Evolutionary conservation across 1,140 invertebrate species (phyloP).

Genomic region (Trichonephila clavata): DNA sequence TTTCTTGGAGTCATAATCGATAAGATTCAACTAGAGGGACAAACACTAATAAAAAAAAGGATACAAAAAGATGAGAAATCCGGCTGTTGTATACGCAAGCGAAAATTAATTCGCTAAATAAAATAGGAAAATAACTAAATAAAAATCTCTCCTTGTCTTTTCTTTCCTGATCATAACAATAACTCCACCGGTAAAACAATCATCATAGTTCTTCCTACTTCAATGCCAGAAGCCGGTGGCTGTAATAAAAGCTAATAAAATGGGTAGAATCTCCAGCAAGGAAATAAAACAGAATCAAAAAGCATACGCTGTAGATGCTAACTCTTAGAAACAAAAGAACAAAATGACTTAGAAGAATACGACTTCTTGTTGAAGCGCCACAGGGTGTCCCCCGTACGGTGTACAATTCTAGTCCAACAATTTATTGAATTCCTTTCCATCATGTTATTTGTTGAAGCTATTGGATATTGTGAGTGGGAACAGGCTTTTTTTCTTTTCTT

Average conservation of each 20-base stretch:
- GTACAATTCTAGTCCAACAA: conserved; percentile 50
- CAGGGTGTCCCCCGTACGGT: conserved; percentile 20
- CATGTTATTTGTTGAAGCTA: conserved; percentile 68
- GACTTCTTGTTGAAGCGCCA: conserved; percentile 51
- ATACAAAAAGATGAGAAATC: too few relatives aligned
- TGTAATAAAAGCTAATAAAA: conserved; percentile 60
- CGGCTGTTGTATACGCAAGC: too few relatives aligned
- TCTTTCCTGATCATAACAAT: conserved; percentile 12
- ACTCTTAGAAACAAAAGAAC: not conserved
- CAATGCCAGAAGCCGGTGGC: not conserved
- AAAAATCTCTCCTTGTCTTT: too few relatives aligned
- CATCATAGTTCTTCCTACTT: not conserved
- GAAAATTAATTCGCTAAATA: too few relatives aligned
- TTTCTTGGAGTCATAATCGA: too few relatives aligned
- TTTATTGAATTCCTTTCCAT: conserved; percentile 70
- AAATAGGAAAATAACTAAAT: too few relatives aligned
- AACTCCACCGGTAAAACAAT: conserved; percentile 35
- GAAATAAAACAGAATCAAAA: conserved; percentile 1
- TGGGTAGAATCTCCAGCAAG: not conserved
- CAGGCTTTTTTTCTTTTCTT: not conserved
- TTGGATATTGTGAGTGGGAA: conserved; percentile 57
- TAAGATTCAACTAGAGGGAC: too few relatives aligned
- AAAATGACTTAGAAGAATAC: not conserved
- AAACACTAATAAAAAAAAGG: too few relatives aligned
- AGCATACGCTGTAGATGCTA: not conserved